Conservation (phyloP, 2,888 invertebrate genomes). For the Drosophila bunnanda region DNA sequence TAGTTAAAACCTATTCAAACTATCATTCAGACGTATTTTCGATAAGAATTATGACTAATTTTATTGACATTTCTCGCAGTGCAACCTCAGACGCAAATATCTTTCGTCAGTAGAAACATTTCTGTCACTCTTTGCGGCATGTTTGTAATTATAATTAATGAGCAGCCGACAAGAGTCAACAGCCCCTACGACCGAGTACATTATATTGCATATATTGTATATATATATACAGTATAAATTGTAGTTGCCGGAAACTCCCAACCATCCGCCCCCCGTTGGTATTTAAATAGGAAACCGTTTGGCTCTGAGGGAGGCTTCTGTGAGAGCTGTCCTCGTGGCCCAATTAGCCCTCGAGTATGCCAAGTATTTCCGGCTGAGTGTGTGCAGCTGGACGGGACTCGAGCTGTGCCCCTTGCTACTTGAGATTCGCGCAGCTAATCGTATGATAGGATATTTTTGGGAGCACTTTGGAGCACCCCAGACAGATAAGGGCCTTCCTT, state of each 20-base stretch:
- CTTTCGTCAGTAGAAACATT: constrained; percentile 24
- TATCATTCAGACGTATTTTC: not conserved
- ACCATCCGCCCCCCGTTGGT: not conserved
- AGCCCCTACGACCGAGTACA: constrained; percentile 6
- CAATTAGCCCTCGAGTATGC: constrained; percentile 56
- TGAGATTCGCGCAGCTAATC: constrained; percentile 6
- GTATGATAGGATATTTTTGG: constrained; percentile 27
- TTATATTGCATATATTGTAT: not conserved
- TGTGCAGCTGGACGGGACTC: constrained; percentile 12
- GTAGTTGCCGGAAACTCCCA: not conserved
- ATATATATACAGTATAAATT: constrained; percentile 12
- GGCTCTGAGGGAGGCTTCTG: constrained; percentile 38
- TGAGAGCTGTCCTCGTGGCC: constrained; percentile 30
- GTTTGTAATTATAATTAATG: constrained; percentile 75
- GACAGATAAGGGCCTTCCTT: constrained; percentile 10
- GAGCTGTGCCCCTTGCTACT: not conserved
- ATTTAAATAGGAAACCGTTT: constrained; percentile 26
- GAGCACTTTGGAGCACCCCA: constrained; percentile 4
- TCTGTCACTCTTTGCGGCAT: constrained; percentile 42
- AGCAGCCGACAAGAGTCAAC: constrained; percentile 56
- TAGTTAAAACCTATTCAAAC: not conserved
- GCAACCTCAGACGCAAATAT: constrained; percentile 23
- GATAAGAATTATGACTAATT: not conserved
- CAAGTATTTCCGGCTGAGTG: constrained; percentile 7
- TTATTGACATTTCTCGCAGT: not conserved